Conservation (phyloP, 1,140 invertebrate genomes). For the Oedothorax gibbosus region DNA sequence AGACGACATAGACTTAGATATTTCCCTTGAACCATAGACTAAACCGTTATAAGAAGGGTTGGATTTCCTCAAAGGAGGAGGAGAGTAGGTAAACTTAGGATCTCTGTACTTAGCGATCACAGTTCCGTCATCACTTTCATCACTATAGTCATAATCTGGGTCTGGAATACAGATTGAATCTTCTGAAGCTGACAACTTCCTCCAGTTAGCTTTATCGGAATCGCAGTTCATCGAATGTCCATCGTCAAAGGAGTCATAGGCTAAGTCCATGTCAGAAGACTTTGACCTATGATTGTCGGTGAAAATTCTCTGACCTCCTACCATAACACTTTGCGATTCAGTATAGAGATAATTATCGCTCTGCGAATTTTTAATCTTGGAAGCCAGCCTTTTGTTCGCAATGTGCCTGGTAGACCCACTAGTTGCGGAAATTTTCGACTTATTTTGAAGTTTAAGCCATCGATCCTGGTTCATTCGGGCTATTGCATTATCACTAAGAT, state of each 20-base stretch:
- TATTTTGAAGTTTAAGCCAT: constrained; percentile 32
- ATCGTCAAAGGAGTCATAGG: neutral
- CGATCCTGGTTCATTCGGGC: constrained; percentile 58
- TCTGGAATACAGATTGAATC: constrained; percentile 52
- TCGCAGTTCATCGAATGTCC: neutral
- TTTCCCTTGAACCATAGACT: constrained; percentile 37
- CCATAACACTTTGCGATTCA: constrained; percentile 46
- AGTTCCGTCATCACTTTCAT: constrained; percentile 48
- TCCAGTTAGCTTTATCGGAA: constrained; percentile 5
- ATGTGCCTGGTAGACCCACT: constrained; percentile 26
- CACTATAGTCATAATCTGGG: constrained; percentile 57
- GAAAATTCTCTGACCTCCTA: constrained; percentile 53
- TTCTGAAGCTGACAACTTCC: constrained; percentile 45
- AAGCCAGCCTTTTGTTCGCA: constrained; percentile 30
- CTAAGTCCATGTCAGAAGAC: constrained; percentile 24
- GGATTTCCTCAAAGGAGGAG: constrained; percentile 34
- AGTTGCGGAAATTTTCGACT: constrained; percentile 11
- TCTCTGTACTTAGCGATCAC: constrained; percentile 27
- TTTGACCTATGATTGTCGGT: constrained; percentile 50
- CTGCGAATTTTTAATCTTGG: constrained; percentile 35
- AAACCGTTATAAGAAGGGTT: constrained; percentile 12
- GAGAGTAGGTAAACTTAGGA: constrained; percentile 53
- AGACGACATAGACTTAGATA: constrained; percentile 59
- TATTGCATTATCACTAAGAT: constrained; percentile 72
- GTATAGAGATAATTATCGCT: constrained; percentile 53